A percentile compares a stretch with the other conserved stretches of the same genome.
Evolutionary conservation across 2,888 invertebrate genomes (phyloP).

Genomic region (Geotrupes spiniger): DNA sequence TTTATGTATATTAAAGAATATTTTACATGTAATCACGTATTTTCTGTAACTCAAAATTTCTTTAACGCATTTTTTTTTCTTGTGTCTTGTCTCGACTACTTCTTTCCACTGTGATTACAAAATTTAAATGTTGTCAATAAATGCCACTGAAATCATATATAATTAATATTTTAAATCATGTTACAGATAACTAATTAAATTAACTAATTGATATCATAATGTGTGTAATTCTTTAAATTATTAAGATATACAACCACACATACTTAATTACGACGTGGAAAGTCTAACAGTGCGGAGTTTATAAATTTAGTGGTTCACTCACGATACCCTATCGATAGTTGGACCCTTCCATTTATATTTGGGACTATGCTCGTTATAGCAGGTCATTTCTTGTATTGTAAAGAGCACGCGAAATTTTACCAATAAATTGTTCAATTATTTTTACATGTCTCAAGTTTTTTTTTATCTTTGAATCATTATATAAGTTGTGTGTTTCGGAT

Average conservation of each 20-base stretch:
- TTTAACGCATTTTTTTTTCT: too few relatives aligned
- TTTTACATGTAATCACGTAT: too few relatives aligned
- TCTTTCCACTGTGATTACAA: too few relatives aligned
- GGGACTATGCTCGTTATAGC: slow-evolving; percentile 37
- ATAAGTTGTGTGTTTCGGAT: slow-evolving; percentile 21
- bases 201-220: too few relatives aligned
- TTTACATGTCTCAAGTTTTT: not conserved
- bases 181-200: too few relatives aligned
- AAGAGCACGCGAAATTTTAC: slow-evolving; percentile 19
- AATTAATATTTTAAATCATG: too few relatives aligned
- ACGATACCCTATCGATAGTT: slow-evolving; percentile 30
- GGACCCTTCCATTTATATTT: slow-evolving; percentile 45
- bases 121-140: too few relatives aligned
- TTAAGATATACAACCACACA: slow-evolving; percentile 10
- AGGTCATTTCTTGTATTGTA: slow-evolving; percentile 36
- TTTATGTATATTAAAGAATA: too few relatives aligned
- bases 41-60: too few relatives aligned
- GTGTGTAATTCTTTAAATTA: too few relatives aligned
- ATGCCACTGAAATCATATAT: too few relatives aligned
- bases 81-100: too few relatives aligned
- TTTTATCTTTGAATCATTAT: slow-evolving; percentile 12
- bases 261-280: slow-evolving; percentile 7
- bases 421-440: slow-evolving; percentile 13
- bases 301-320: slow-evolving; percentile 20
- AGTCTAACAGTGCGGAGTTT: not conserved